Conservation (phyloP, 2,113 vertebrate species). For the Prietella phreatophila region DNA sequence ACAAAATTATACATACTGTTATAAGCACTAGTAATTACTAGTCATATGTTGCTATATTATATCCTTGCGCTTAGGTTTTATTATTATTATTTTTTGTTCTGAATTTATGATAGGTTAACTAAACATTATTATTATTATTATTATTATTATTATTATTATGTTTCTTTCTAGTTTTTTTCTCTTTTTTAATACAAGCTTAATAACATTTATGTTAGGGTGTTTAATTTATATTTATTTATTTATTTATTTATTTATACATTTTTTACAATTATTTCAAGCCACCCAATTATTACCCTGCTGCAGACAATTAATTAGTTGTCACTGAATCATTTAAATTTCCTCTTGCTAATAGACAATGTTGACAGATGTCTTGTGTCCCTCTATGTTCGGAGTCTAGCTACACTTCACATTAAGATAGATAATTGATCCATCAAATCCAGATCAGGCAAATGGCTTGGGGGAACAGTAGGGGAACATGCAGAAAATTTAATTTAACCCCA, state of each 20-base stretch:
- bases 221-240: slow-evolving; percentile 45
- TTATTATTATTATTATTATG: not conserved
- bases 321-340: slow-evolving; percentile 78
- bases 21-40: not conserved
- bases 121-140: not conserved
- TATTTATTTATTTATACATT: slow-evolving; percentile 45
- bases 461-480: slow-evolving; percentile 69
- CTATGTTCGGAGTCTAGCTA: slow-evolving; percentile 67
- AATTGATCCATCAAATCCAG: slow-evolving; percentile 80
- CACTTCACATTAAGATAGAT: slow-evolving; percentile 74
- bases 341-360: slow-evolving; percentile 71
- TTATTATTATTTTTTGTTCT: not conserved
- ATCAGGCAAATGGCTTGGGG: slow-evolving; percentile 71
- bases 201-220: slow-evolving; percentile 50
- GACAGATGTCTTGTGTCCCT: slow-evolving; percentile 72
- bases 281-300: slow-evolving; percentile 72
- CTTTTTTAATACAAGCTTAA: not conserved
- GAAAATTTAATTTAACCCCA: slow-evolving; percentile 80
- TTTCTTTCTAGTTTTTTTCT: not conserved
- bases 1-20: not conserved
- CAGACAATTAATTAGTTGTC: slow-evolving; percentile 76
- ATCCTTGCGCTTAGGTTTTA: not conserved
- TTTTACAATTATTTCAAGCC: slow-evolving; percentile 56
- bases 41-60: not conserved
- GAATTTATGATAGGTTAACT: not conserved